Evolutionary conservation across 37 sponge, comb jelly and placozoan species (phyloP), one percentile per base, ranked within the genome.

Genomic region (Amphimedon queenslandica): DNA sequence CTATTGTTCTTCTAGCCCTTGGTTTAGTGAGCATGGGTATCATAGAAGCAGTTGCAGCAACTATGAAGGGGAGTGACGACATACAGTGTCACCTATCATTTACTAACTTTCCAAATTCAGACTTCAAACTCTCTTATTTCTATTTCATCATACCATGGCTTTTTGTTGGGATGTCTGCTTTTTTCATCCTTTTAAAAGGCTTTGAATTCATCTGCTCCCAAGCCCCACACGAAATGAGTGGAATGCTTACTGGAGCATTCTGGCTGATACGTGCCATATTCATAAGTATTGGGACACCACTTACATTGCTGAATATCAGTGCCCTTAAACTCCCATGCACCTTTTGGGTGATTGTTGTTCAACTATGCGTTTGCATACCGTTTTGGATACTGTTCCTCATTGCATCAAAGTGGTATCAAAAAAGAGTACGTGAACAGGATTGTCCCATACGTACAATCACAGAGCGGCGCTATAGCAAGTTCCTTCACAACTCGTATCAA

Each of bases 191-290:
- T 25, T 6, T n/a, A 25, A n/a, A 6, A n/a, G 27, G 5, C 5
- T 60, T 60, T 5, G 27, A n/a, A n/a, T 60, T 60, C 28, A 60
- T 60, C 8, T 60, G 61, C 61, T n/a, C 24, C 21, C 61, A 60
- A 60, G 21, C 61, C 21, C 61, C 61, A 6, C 27, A 25, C 28
- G 21, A 11, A 6, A 60, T 60, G 61, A n/a, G 61, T n/a, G 61
- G 61, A 6, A 60, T 60, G 61, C 28, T 60, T 13, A 13, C 21
- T 25, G 61, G 61, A 60, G 27, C 27, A n/a, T 25, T 60, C 61
- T 25, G 21, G 61, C 21, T 60, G 5, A 11, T 60, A n/a, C 61
- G 27, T 60, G 61, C 27, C 5, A n/a, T 60, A 25, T 60, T n/a
- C 21, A 11, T n/a, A 5, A n/a, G 21, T 6, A 60, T 60, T 25